Evolutionary conservation across 35 echinoderm and acorn worm genomes (phyloP), one percentile per base, ranked within the genome.

Genomic region (Anneissia japonica): DNA sequence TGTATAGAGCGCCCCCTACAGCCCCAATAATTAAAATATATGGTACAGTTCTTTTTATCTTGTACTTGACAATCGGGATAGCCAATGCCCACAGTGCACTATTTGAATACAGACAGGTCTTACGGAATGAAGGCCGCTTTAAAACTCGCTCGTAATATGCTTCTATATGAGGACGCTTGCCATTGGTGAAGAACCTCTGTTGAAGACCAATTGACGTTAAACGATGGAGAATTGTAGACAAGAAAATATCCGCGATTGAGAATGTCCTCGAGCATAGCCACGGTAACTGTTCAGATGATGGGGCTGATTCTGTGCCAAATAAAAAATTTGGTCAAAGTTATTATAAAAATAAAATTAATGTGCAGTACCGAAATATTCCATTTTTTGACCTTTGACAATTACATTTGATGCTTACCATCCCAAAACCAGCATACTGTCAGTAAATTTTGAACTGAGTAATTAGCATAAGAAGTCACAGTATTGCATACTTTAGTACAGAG

Each of bases 241-340:
- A 37, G 64, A 86, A 90, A 34, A 93, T 86, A 72, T 93, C 92
- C 11, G 87, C 87, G 11, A 86, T 76, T 0, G 82, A 86, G 43
- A 89, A 93, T 30, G 79, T 84, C 23, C 29, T 6, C 23, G 87
- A 87, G 46, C 92, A 93, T 26, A 93, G 36, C 92, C 92, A 93
- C 33, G 79, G 82, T 77, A 85, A 39, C 28, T 88, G 46, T 31
- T 87, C 81, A 32, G 39, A 80, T 77, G 73, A 35, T 0, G 80
- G 31, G 11, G 43, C 87, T 73, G 79, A 72, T 31, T 36, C 36
- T 33, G 26, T 1, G 0, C 28, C 45, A 74, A 35, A 37, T 23
- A 39, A 7, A 83, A 11, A 40, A 46, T 21, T 46, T 21, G 40
- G 9, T 39, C 80, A 36, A 9, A 31, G 39, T 31, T n/a, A n/a